Evolutionary conservation across 2,888 invertebrate species (phyloP), one percentile per base, ranked within the genome.

Genomic region (Agrochola macilenta): DNA sequence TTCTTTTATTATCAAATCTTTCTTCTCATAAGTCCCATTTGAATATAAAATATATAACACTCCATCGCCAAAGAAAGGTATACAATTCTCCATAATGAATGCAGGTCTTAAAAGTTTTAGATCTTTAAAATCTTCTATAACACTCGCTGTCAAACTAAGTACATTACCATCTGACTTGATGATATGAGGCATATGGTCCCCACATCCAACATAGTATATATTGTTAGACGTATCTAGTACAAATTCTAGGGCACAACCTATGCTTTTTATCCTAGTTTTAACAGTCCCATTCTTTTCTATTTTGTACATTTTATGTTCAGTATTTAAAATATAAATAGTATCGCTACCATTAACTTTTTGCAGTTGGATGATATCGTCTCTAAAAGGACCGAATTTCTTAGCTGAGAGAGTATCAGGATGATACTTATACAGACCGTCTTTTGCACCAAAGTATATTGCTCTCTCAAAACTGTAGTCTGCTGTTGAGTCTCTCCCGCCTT

Each of bases 181-280:
- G 11, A 95, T 93, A 76, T 93, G 90, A 7, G 93, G 92, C 85
- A 91, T 86, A 30, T 78, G 82, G 30, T 93, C 93, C 0, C 89
- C 90, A 75, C 95, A 95, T 0, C 90, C 81, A n/a, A 94, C 83
- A 61, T 92, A 95, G 76, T 95, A 95, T 4, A 95, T 89, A 82
- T 95, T 95, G 83, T 95, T 93, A 0, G 91, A 91, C 0, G 94
- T 95, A 73, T 95, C 95, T 39, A 95, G 83, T n/a, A 95, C 95
- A 79, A 95, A 95, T 87, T 95, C 91, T 12, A 82, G 57, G 0
- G 95, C 95, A 70, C 95, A 95, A 2, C 80, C 64, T 0, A 95
- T 85, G 1, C 82, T 83, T 43, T 87, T 73, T 0, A 95, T 74
- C 74, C 87, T 93, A 0, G 90, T 93, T 79, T 89, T 93, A 0